Conservation (phyloP, 1,140 invertebrate species). For the Aphelinus atriplicis region DNA sequence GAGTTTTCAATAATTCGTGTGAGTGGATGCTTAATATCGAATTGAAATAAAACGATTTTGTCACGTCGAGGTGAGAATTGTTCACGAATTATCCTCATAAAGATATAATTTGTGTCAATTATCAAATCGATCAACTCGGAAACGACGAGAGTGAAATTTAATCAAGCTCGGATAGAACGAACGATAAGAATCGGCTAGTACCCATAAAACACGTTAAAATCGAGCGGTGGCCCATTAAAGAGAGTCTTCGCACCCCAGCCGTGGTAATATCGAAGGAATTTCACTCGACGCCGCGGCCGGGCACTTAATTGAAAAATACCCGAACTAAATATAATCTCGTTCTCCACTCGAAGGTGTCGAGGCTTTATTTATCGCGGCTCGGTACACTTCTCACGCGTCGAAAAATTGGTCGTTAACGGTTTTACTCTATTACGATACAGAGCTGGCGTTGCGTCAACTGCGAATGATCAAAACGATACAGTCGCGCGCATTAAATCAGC, state of each 20-base stretch:
- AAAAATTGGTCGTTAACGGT: too few relatives aligned
- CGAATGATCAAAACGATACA: too few relatives aligned
- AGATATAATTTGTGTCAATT: too few relatives aligned
- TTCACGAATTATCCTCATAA: too few relatives aligned
- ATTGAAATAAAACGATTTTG: background rate
- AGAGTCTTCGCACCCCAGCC: constrained; percentile 8
- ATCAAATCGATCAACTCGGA: background rate
- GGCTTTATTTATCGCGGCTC: constrained; percentile 13
- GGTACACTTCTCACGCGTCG: background rate
- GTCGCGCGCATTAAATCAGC: too few relatives aligned
- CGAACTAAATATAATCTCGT: constrained; percentile 32
- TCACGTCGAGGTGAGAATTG: too few relatives aligned
- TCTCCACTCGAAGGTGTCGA: background rate
- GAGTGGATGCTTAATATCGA: background rate
- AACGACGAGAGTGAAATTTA: constrained; percentile 1
- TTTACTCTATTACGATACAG: too few relatives aligned
- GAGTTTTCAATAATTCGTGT: background rate
- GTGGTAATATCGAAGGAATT: constrained; percentile 47
- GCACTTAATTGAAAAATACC: constrained; percentile 51
- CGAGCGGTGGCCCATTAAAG: constrained; percentile 1
- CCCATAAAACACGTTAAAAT: constrained; percentile 15
- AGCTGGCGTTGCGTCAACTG: too few relatives aligned
- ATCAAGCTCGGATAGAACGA: background rate
- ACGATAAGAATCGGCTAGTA: constrained; percentile 27
- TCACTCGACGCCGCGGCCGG: background rate